phyloP scores from a whole-genome alignment of 2,113 vertebrate species.

The Mesocricetus auratus region DNA sequence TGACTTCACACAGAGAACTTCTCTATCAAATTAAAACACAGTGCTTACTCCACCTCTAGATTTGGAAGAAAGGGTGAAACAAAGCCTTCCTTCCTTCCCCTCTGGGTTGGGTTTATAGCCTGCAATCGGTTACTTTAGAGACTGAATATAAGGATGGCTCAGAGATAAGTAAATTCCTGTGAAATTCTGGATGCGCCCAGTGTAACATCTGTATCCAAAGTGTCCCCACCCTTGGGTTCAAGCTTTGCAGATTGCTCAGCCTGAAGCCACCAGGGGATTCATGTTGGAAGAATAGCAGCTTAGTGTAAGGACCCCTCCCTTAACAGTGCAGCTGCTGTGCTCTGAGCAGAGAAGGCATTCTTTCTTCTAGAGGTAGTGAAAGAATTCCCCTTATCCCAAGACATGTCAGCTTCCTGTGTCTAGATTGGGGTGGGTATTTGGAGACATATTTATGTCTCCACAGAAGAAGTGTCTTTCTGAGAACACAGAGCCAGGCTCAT shows the following conservation, averaged over 20 bases:
- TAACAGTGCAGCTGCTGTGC: neutral
- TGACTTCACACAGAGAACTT: slow-evolving; percentile 56
- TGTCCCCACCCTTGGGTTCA: slow-evolving; percentile 9
- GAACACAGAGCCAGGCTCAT: neutral
- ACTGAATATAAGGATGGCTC: neutral
- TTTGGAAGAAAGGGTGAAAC: neutral
- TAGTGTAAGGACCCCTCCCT: neutral
- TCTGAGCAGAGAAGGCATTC: neutral
- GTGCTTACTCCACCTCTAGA: neutral
- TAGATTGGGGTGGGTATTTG: neutral
- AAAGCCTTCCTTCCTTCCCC: neutral
- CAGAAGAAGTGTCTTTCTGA: neutral
- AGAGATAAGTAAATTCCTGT: neutral
- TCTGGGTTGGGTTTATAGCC: neutral
- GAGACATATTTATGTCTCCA: neutral
- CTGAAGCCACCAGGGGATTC: neutral
- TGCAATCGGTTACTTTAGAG: neutral
- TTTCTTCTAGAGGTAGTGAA: slow-evolving; percentile 39
- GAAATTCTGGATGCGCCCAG: neutral
- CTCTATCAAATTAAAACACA: slow-evolving; percentile 39
- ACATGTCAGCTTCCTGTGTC: neutral
- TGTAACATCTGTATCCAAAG: slow-evolving; percentile 57
- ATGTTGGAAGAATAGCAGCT: neutral
- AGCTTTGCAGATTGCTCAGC: neutral
- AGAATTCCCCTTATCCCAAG: neutral